A percentile compares a stretch with the other conserved stretches of the same genome.
These are phyloP conservation scores for Lasioglossum malachurum DNA, from an alignment of 2,888 invertebrate species.

Conservation along the genomic window DNA sequence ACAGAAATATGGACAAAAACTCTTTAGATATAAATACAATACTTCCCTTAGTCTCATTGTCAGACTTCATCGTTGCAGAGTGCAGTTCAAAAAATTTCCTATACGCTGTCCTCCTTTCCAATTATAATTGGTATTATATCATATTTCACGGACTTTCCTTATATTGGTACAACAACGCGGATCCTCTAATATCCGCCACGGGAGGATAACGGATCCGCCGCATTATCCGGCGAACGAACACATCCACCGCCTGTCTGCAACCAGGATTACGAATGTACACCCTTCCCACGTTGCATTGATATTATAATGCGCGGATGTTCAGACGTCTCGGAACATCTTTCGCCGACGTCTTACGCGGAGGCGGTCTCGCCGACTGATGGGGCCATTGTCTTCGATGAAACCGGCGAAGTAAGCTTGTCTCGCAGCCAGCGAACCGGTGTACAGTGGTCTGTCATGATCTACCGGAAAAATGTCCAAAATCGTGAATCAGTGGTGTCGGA, in stretches of 20 bases:
- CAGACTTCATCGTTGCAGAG: too few relatives aligned
- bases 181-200: conserved; percentile 33
- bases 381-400: background rate
- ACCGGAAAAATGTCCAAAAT: too few relatives aligned
- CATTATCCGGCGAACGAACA: conserved; percentile 48
- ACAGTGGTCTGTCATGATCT: too few relatives aligned
- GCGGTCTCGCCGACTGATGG: background rate
- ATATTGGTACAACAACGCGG: conserved; percentile 17
- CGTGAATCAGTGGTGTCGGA: too few relatives aligned
- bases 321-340: conserved; percentile 25
- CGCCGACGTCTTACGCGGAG: background rate
- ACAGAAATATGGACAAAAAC: too few relatives aligned
- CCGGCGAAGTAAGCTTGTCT: background rate
- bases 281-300: conserved; percentile 30
- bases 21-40: too few relatives aligned
- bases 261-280: conserved; percentile 49
- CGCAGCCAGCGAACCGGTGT: background rate
- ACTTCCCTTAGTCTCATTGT: too few relatives aligned
- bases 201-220: conserved; percentile 35
- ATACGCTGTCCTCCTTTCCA: too few relatives aligned
- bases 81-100: too few relatives aligned
- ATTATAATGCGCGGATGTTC: conserved; percentile 36
- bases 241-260: conserved; percentile 30
- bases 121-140: too few relatives aligned
- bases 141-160: background rate